A percentile compares a stretch with the other conserved stretches of the same genome.
Evolutionary conservation across 2,797 vertebrate genomes (phyloP).

Genomic region (Clarias pachynema): DNA sequence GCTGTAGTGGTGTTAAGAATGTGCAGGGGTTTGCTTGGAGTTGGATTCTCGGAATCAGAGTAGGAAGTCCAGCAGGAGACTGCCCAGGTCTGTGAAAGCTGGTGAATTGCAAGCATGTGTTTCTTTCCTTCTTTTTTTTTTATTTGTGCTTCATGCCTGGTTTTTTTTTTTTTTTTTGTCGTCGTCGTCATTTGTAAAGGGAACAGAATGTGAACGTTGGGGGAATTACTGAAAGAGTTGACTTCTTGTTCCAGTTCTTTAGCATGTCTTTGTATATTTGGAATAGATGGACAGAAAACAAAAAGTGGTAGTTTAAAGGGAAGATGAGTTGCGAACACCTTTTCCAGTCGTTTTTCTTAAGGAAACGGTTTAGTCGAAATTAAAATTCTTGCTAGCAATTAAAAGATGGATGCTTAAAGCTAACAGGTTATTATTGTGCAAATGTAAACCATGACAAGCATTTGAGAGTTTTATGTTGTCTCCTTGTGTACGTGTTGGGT

Average conservation of each 20-base stretch:
- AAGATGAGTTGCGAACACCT: no score
- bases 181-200: slow-evolving; percentile 44
- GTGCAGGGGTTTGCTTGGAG: slow-evolving; percentile 13
- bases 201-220: not conserved
- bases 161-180: not conserved
- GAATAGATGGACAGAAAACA: not conserved
- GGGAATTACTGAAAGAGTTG: not conserved
- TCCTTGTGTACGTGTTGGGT: no score
- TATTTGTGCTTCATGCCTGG: slow-evolving; percentile 42
- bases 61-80: slow-evolving; percentile 40
- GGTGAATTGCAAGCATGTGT: slow-evolving; percentile 25
- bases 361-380: not conserved
- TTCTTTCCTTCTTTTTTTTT: not conserved
- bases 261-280: not conserved
- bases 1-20: not conserved
- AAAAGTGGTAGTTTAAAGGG: not conserved
- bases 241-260: slow-evolving; percentile 5
- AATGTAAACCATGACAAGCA: not conserved
- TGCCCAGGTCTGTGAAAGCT: slow-evolving; percentile 46
- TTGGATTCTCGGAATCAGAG: slow-evolving; percentile 1
- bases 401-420: not conserved
- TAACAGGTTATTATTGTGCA: not conserved
- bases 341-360: not conserved
- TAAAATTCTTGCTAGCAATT: not conserved
- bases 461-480: not conserved